phyloP scores from a whole-genome alignment of 35 echinoderm and acorn worm genomes.

The Eucidaris tribuloides region DNA sequence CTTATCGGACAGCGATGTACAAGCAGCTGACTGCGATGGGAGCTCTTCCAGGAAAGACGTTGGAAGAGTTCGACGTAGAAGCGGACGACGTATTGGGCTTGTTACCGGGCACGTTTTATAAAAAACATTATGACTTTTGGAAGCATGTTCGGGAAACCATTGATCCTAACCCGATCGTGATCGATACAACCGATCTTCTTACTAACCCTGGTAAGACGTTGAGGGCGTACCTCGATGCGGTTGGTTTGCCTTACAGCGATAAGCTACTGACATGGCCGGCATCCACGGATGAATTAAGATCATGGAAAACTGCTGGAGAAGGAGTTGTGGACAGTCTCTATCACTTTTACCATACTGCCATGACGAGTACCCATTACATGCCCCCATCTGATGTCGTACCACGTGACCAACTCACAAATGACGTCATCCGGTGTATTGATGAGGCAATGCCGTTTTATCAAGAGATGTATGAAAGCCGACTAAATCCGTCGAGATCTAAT shows the following conservation, averaged over 20 bases:
- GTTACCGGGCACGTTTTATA: not conserved
- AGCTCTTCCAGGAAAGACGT: not conserved
- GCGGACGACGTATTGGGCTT: not conserved
- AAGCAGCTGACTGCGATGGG: not conserved
- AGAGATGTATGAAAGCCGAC: not conserved
- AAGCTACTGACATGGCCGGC: not conserved
- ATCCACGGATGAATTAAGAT: not conserved
- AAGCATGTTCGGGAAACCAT: slow-evolving; percentile 4
- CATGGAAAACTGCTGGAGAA: not conserved
- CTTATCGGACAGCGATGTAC: slow-evolving; percentile 3
- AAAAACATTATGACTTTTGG: not conserved
- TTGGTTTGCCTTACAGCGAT: not conserved
- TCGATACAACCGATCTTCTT: slow-evolving; percentile 13
- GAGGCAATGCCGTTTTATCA: not conserved
- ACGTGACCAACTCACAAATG: not conserved
- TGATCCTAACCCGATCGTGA: slow-evolving; percentile 18
- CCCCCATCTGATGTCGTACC: not conserved
- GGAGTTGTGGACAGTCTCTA: not conserved
- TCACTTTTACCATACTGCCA: not conserved
- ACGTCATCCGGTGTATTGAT: not conserved
- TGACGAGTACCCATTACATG: not conserved
- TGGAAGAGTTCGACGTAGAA: not conserved
- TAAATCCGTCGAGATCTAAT: too few relatives aligned
- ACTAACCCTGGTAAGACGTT: not conserved
- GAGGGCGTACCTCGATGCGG: not conserved